Evolutionary conservation across 2,797 vertebrate species (phyloP).

Genomic region (Tarsius wallacei): DNA sequence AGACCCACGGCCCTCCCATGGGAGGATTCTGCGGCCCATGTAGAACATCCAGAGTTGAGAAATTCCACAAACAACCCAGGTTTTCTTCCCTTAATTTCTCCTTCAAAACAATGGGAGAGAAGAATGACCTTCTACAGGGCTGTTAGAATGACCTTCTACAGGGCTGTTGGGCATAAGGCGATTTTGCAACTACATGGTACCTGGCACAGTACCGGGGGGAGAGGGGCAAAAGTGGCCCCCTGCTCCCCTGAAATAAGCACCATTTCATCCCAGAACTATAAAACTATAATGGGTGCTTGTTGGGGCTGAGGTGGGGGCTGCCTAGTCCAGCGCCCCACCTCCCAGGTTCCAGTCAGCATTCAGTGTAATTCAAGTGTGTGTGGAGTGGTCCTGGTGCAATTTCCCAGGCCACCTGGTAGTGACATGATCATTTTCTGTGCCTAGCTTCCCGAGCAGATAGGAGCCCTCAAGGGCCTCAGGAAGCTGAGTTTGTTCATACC

Average conservation of each 20-base stretch:
- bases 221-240: background rate
- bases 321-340: too few relatives aligned
- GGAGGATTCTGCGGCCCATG: background rate
- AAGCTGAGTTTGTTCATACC: background rate
- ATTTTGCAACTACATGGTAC: rapidly evolving
- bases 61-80: too few relatives aligned
- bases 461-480: too few relatives aligned
- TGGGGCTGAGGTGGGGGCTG: too few relatives aligned
- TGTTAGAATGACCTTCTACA: background rate
- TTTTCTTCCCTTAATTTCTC: background rate
- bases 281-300: background rate
- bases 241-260: rapidly evolving
- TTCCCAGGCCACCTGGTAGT: rapidly evolving
- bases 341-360: too few relatives aligned
- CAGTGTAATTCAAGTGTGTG: rapidly evolving
- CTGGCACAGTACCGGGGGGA: background rate
- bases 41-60: rapidly evolving
- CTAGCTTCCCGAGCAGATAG: background rate
- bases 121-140: background rate
- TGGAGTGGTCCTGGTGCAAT: rapidly evolving
- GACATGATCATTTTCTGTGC: background rate
- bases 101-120: background rate
- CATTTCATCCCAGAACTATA: rapidly evolving
- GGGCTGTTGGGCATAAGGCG: background rate
- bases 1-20: rapidly evolving